Percentiles rank a stretch among this genome's conserved stretches.
phyloP scores from a whole-genome alignment of 2,113 vertebrate species.

The Peromyscus californicus region DNA sequence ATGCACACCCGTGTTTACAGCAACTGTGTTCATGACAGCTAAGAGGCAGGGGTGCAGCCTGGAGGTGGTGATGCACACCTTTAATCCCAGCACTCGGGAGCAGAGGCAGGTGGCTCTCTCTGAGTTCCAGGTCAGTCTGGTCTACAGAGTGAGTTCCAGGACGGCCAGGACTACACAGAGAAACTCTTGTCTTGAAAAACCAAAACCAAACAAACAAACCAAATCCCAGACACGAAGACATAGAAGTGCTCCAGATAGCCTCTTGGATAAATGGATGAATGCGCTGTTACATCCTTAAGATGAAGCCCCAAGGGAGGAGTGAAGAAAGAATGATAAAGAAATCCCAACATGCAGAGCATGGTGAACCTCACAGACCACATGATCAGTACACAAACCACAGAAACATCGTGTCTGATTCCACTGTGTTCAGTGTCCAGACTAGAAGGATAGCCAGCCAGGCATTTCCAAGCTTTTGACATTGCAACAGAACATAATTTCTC shows the following conservation, averaged over 20 bases:
- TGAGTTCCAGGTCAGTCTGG: not conserved
- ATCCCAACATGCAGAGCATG: not conserved
- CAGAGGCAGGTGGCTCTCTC: rapidly evolving
- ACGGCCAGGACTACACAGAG: not conserved
- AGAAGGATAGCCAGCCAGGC: not conserved
- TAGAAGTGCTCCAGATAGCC: not conserved
- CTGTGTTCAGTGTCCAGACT: not conserved
- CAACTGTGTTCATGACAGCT: not conserved
- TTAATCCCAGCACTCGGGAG: not conserved
- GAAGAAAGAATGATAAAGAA: not conserved
- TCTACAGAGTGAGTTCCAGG: not conserved
- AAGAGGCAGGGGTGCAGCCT: not conserved
- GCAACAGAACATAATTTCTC: not conserved
- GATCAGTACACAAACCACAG: not conserved
- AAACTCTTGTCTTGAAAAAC: not conserved
- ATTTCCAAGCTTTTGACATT: not conserved
- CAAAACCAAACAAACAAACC: not conserved
- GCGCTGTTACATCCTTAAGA: not conserved
- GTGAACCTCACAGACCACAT: not conserved
- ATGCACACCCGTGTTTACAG: not conserved
- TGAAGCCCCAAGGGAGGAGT: not conserved
- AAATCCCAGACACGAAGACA: not conserved
- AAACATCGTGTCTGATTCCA: not conserved
- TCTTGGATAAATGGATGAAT: not conserved
- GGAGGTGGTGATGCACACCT: not conserved